Conservation (phyloP, 2,113 vertebrate genomes). For the Fregetta grallaria region DNA sequence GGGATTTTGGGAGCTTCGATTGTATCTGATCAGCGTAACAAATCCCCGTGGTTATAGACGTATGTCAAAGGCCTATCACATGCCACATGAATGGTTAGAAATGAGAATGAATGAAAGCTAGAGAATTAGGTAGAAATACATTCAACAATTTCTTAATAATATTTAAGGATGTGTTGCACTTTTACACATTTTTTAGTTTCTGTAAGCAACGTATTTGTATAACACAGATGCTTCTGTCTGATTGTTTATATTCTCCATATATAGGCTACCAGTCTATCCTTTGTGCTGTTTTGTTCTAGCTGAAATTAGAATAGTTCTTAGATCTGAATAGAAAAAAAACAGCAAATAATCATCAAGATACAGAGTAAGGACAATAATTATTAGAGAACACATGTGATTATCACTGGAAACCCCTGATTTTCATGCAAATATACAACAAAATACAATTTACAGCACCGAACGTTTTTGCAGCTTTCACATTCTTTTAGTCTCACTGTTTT, state of each 20-base stretch:
- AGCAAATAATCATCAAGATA: not conserved
- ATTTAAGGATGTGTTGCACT: not conserved
- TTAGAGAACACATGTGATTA: not conserved
- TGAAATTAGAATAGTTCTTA: not conserved
- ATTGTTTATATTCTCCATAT: not conserved
- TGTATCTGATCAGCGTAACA: not conserved
- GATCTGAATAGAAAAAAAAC: not conserved
- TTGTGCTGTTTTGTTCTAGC: not conserved
- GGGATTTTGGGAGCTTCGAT: not conserved
- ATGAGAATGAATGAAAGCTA: not conserved
- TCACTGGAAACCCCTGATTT: not conserved
- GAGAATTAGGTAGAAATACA: not conserved
- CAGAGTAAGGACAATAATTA: not conserved
- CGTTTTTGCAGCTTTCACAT: not conserved
- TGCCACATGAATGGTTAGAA: not conserved
- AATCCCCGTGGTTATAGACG: rapidly evolving
- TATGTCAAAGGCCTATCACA: not conserved
- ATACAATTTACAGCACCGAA: not conserved
- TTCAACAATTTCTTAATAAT: not conserved
- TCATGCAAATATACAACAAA: not conserved
- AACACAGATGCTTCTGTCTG: not conserved
- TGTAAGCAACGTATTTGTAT: not conserved
- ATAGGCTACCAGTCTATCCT: not conserved
- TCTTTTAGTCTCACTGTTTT: not conserved
- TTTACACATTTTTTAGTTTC: not conserved